Conservation (phyloP, 2,888 invertebrate species). For the Caenorhabditis auriculariae region DNA sequence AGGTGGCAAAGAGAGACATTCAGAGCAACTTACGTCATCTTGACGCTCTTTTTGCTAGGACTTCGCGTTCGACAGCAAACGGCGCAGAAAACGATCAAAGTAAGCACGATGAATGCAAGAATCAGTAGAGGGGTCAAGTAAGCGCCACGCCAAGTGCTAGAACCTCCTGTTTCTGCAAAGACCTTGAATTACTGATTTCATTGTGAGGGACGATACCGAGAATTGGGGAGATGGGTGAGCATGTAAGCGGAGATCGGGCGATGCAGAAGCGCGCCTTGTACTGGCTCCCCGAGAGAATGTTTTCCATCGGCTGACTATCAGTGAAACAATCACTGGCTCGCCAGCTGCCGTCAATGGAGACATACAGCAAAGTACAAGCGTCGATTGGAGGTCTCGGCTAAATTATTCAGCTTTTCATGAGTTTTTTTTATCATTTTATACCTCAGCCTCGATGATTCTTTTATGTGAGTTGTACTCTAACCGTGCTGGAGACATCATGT, state of each 20-base stretch:
- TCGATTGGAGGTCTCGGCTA: constrained; percentile 39
- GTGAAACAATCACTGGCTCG: constrained; percentile 38
- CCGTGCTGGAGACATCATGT: constrained; percentile 24
- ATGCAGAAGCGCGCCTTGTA: constrained; percentile 42
- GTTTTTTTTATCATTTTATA: constrained; percentile 1
- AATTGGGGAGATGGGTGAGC: constrained; percentile 18
- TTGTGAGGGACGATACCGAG: constrained; percentile 15
- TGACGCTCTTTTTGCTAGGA: constrained; percentile 13
- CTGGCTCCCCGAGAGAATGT: constrained; percentile 22
- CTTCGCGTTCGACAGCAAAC: constrained; percentile 33
- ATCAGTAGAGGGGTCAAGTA: constrained; percentile 27
- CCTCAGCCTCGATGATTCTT: constrained; percentile 36
- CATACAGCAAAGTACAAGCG: constrained; percentile 36
- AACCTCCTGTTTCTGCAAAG: constrained; percentile 13
- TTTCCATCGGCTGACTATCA: constrained; percentile 20
- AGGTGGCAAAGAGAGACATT: too few relatives aligned
- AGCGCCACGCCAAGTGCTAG: constrained; percentile 5
- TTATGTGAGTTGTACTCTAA: constrained; percentile 20
- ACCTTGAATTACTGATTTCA: neutral
- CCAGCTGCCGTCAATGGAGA: constrained; percentile 32
- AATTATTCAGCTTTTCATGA: neutral
- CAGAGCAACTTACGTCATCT: constrained; percentile 22
- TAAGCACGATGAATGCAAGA: constrained; percentile 17
- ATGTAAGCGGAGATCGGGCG: constrained; percentile 14
- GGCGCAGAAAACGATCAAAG: constrained; percentile 26